Evolutionary conservation across 2,797 vertebrate species (phyloP).

Genomic region (Pseudochromis fuscus): DNA sequence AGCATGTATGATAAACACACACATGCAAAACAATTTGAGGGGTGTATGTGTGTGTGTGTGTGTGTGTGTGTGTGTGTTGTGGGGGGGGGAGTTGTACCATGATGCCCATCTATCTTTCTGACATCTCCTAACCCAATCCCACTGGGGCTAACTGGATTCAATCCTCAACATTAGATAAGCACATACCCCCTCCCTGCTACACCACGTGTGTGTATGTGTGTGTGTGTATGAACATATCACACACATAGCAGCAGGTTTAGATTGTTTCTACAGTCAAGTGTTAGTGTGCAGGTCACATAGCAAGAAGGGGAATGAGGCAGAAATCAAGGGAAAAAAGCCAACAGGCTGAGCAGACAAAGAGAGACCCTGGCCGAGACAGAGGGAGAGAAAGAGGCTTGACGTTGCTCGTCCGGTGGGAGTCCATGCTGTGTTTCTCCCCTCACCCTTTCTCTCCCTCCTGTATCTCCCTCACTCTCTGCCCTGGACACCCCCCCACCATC

Average conservation of each 20-base stretch:
- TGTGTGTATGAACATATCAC: conserved; percentile 65
- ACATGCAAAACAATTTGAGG: conserved; percentile 84
- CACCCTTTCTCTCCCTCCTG: conserved; percentile 20
- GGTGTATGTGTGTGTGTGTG: conserved; percentile 25
- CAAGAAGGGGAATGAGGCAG: conserved; percentile 58
- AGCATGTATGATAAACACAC: conserved; percentile 68
- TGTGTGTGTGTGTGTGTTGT: conserved; percentile 14
- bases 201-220: conserved; percentile 59
- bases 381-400: conserved; percentile 63
- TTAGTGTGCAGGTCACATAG: conserved; percentile 81
- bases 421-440: conserved; percentile 56
- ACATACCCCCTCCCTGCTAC: conserved; percentile 72
- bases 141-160: conserved; percentile 88
- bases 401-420: conserved; percentile 64
- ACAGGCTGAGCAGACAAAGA: conserved; percentile 65
- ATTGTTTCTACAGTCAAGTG: conserved; percentile 78
- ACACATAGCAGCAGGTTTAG: conserved; percentile 64
- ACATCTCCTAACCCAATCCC: conserved; percentile 90
- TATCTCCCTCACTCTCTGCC: conserved; percentile 19
- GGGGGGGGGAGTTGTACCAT: conserved; percentile 72
- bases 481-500: too few relatives aligned
- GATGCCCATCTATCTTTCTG: conserved; percentile 90
- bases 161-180: conserved; percentile 89
- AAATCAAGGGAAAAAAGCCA: conserved; percentile 66
- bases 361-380: conserved; percentile 44